Conservation (phyloP, 2,888 invertebrate genomes). For the Cheilosia urbana region DNA sequence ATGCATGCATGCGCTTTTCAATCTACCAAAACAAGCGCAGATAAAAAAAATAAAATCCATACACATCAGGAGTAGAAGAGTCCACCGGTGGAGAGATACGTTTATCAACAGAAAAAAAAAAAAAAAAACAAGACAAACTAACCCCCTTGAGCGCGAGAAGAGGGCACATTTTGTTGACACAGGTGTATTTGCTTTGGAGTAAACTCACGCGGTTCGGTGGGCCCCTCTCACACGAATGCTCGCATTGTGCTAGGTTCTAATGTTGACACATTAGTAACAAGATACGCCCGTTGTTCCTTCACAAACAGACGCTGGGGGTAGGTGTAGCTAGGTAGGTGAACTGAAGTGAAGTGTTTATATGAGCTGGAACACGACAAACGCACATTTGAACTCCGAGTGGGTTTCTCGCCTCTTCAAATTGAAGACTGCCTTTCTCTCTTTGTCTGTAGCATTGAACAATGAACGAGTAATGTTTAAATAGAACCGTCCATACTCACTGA, state of each 20-base stretch:
- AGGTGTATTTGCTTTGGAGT: slow-evolving; percentile 78
- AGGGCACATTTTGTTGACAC: slow-evolving; percentile 79
- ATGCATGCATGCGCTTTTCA: slow-evolving; percentile 59
- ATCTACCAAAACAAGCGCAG: slow-evolving; percentile 42
- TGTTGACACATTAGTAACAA: slow-evolving; percentile 74
- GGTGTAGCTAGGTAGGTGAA: slow-evolving; percentile 7
- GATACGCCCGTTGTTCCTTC: slow-evolving; percentile 64
- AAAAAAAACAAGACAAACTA: slow-evolving; percentile 13
- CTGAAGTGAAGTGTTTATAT: neutral
- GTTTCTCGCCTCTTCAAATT: slow-evolving; percentile 1
- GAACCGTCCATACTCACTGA: slow-evolving; percentile 16
- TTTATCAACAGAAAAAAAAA: slow-evolving; percentile 43
- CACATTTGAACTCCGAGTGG: slow-evolving; percentile 32
- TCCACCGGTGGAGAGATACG: neutral
- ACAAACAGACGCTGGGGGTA: slow-evolving; percentile 46
- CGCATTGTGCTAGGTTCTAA: slow-evolving; percentile 78
- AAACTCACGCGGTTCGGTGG: slow-evolving; percentile 65
- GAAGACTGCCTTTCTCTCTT: neutral
- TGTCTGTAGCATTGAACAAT: slow-evolving; percentile 11
- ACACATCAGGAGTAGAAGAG: neutral
- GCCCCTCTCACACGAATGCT: slow-evolving; percentile 71
- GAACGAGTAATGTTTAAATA: slow-evolving; percentile 43
- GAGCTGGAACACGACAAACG: slow-evolving; percentile 5
- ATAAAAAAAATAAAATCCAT: slow-evolving; percentile 9
- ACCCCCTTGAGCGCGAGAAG: slow-evolving; percentile 54